Evolutionary conservation across 2,113 vertebrate species (phyloP), one percentile per base, ranked within the genome.

Genomic region (Pyxicephalus adspersus): DNA sequence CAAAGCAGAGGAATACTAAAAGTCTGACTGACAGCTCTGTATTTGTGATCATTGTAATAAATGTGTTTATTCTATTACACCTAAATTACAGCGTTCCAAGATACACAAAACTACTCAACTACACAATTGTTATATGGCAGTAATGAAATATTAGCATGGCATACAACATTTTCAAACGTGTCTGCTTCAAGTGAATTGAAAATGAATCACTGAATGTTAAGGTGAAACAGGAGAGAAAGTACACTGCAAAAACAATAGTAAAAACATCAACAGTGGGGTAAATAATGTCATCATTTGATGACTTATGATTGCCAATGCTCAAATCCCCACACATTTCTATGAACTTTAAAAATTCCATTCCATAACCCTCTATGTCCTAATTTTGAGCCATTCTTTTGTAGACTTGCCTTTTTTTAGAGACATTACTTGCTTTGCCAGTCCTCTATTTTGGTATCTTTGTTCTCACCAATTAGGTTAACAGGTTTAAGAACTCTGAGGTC

Each of bases 71-170:
- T 71, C 50, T 54, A 20, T 19, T n/a, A 20, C 68, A 26, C 54
- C 25, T 18, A 8, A 25, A 61, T 25, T 25, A 26, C 58, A 61
- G 5, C 25, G 19, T 11, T 71, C 68, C 51, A 71, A 71, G 51
- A 55, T 55, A 71, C 7, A 71, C 67, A 71, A 71, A 29, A 28
- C 5, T 28, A 23, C 25, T 19, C 67, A 52, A 18, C n/a, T n/a
- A n/a, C 19, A 71, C 18, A 54, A 52, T 52, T 71, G 68, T 61
- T 61, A 25, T 61, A 15, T 25, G 25, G 58, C 55, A 51, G 55
- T 71, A 71, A 71, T 54, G 25, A 5, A 71, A 18, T 54, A 71
- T 71, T 29, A 29, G 22, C 68, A 71, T 6, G 20, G 51, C 54
- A 23, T n/a, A 16, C 58, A 28, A 70, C 28, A 23, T 55, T 11